Conservation (phyloP, 1,140 invertebrate species). For the Gryon sp. region DNA sequence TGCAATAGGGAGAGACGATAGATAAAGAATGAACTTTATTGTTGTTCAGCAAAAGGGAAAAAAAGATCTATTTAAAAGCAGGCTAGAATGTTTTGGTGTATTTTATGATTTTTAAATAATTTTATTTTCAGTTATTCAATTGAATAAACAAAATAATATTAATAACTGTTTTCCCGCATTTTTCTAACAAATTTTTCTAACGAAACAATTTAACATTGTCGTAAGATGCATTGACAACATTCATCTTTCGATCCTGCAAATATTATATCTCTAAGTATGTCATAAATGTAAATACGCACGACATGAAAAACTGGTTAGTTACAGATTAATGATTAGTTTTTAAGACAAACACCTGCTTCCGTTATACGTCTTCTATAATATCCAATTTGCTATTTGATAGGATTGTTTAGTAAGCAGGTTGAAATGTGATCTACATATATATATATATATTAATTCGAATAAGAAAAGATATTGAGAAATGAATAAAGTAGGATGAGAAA, state of each 20-base stretch:
- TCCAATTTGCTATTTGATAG: slow-evolving; percentile 72
- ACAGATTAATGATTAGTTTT: slow-evolving; percentile 55
- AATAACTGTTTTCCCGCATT: too few species aligned
- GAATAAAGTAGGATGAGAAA: background rate
- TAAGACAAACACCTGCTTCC: slow-evolving; percentile 71
- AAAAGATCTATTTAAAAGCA: background rate
- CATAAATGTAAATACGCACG: slow-evolving; percentile 25
- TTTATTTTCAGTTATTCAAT: too few species aligned
- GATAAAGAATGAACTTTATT: slow-evolving; percentile 13
- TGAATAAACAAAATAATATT: too few species aligned
- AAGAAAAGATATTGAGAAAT: background rate
- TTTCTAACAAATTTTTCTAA: too few species aligned
- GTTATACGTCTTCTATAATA: slow-evolving; percentile 74
- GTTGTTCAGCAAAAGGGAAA: slow-evolving; percentile 9
- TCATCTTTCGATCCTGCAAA: slow-evolving; percentile 7
- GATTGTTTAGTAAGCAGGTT: slow-evolving; percentile 70
- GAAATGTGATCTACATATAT: slow-evolving; percentile 71
- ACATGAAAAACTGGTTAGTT: slow-evolving; percentile 32
- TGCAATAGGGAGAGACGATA: slow-evolving; percentile 7
- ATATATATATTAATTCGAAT: slow-evolving; percentile 50
- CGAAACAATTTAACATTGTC: too few species aligned
- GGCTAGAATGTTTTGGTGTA: background rate
- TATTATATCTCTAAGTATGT: slow-evolving; percentile 5
- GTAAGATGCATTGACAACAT: background rate
- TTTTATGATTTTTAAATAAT: too few species aligned